Base-by-base conservation (phyloP, 2,797 vertebrate genomes). In the Sebastes oblongus region DNA sequence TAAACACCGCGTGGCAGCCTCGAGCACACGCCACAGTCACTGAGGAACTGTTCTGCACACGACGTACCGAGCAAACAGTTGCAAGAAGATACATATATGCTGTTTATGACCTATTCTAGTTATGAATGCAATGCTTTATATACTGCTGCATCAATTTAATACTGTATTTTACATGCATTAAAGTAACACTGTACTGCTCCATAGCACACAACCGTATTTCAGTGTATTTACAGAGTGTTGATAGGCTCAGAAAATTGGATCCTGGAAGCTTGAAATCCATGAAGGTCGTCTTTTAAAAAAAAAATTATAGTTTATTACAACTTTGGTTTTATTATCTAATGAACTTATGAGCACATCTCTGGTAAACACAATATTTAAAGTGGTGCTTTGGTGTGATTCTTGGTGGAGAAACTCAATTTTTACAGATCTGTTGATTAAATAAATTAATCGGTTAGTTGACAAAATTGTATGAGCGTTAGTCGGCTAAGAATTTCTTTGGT, bases 1-100 rank as follows among this genome's bases (percentile, higher is more conserved):
- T 88, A 75, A 86, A 83, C 71, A 78, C 46, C 56, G 78, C 10
- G 50, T 27, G 62, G 81, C 32, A 52, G 62, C 81, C 76, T 68
- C 14, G 1, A 83, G 72, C 72, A 62, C 29, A 54, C 25, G n/a
- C 10, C 24, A 29, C 7, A 75, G 58, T 20, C 46, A 65, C 42
- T 12, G 42, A 61, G 16, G 25, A 76, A 50, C 56, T 59, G n/a
- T 16, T 69, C 25, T 68, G 25, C 50, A 61, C 54, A 46, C 13
- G 2, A 46, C 55, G 30, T 20, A 22, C 75, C 50, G 5, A 55
- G 6, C 25, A 34, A 7, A 54, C 18, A 16, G 18, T 22, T 58
- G 13, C 20, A n/a, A n/a, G 34, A 59, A 42, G 42, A 52, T 8
- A 64, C 8, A n/a, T 22, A 59, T 29, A n/a, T 39, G 24, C 55